These are phyloP conservation scores for Zaprionus obscuricornis DNA, from an alignment of 2,888 invertebrate species.

Conservation along the genomic window DNA sequence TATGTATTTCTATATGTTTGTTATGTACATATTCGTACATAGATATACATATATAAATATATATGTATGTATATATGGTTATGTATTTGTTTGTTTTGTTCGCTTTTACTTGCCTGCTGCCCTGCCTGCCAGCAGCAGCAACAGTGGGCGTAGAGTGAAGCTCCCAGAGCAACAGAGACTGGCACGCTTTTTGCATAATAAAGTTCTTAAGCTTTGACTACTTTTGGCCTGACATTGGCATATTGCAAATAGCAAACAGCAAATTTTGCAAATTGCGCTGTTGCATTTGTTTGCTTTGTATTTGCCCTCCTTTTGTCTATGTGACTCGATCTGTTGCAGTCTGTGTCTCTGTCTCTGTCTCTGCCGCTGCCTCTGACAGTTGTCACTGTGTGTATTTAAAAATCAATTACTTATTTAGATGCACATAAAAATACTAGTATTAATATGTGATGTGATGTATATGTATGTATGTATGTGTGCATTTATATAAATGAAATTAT, in stretches of 20 bases:
- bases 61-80: neutral
- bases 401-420: too few relatives aligned
- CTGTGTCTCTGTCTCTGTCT: too few relatives aligned
- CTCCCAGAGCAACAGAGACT: conserved; percentile 25
- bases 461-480: neutral
- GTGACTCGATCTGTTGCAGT: too few relatives aligned
- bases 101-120: neutral
- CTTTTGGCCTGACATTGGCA: conserved; percentile 66
- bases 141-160: conserved; percentile 39
- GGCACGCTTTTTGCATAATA: conserved; percentile 73
- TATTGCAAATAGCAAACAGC: conserved; percentile 18
- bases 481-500: neutral
- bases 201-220: conserved; percentile 66
- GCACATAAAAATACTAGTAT: too few relatives aligned
- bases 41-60: conserved; percentile 10
- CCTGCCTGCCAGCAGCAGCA: conserved; percentile 23
- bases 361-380: too few relatives aligned
- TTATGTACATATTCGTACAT: conserved; percentile 16
- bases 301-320: conserved; percentile 1
- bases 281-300: conserved; percentile 42
- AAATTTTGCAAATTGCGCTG: conserved; percentile 45
- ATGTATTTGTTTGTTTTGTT: conserved; percentile 8
- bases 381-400: too few relatives aligned
- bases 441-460: neutral
- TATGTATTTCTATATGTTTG: too few relatives aligned